phyloP scores from a whole-genome alignment of 2,888 invertebrate genomes.

The Stenichneumon culpator region DNA sequence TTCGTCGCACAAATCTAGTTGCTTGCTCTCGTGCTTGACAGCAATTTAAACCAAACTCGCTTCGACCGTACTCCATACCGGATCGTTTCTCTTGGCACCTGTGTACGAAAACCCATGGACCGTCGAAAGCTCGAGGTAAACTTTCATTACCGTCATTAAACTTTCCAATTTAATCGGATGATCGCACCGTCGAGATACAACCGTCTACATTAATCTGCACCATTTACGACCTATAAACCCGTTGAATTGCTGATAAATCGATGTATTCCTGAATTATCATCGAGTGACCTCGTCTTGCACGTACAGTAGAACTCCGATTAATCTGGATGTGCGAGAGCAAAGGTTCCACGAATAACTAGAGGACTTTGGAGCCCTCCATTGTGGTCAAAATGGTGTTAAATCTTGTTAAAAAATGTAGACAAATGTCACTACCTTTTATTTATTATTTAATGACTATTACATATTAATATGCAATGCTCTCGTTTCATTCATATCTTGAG shows the following conservation, averaged over 20 bases:
- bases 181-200: slow-evolving; percentile 25
- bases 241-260: not conserved
- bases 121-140: slow-evolving; percentile 21
- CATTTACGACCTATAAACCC: not conserved
- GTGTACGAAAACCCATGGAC: slow-evolving; percentile 27
- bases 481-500: too few species aligned
- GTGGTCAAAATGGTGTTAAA: too few species aligned
- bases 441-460: too few species aligned
- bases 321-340: too few species aligned
- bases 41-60: slow-evolving; percentile 55
- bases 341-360: too few species aligned
- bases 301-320: too few species aligned
- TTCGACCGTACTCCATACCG: not conserved
- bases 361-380: too few species aligned
- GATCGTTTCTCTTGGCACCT: slow-evolving; percentile 8
- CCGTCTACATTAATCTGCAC: not conserved
- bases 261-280: not conserved
- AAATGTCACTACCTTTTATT: too few species aligned
- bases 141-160: slow-evolving; percentile 56
- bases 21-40: slow-evolving; percentile 46
- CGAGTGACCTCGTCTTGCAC: not conserved
- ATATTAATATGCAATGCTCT: too few species aligned
- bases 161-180: slow-evolving; percentile 23
- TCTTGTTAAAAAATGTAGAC: too few species aligned
- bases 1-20: slow-evolving; percentile 61